A percentile compares a stretch with the other conserved stretches of the same genome.
phyloP scores from a whole-genome alignment of 2,113 vertebrate genomes.

The Manacus vitellinus region DNA sequence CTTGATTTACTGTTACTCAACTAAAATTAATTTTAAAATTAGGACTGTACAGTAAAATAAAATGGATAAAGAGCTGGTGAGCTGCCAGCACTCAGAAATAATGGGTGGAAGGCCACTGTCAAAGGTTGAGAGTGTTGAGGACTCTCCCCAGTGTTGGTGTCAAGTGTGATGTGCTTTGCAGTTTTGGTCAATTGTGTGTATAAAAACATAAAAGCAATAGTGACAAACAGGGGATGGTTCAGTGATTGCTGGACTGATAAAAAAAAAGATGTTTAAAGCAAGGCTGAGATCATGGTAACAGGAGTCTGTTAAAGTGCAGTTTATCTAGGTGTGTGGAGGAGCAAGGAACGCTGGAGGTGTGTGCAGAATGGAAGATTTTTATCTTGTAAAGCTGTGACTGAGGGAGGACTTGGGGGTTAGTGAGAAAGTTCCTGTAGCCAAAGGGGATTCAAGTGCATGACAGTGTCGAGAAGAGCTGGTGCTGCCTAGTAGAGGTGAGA shows the following conservation, averaged over 20 bases:
- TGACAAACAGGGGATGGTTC: neutral
- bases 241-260: neutral
- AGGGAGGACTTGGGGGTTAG: neutral
- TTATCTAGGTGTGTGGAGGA: neutral
- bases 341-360: neutral
- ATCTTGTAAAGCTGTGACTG: neutral
- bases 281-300: neutral
- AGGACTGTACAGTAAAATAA: neutral
- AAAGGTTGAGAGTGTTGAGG: neutral
- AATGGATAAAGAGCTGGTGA: constrained; percentile 28
- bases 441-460: neutral
- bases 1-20: constrained; percentile 6
- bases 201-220: neutral
- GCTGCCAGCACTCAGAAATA: neutral
- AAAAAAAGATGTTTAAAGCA: neutral
- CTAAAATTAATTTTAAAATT: constrained; percentile 41
- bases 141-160: neutral
- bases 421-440: neutral
- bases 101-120: neutral
- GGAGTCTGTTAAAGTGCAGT: neutral
- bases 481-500: neutral
- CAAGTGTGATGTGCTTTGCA: neutral
- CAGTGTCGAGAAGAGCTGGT: neutral
- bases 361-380: neutral
- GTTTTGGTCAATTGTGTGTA: neutral